Percentiles rank a stretch among this genome's conserved stretches.
Evolutionary conservation across 2,888 invertebrate species (phyloP).

Genomic region (Drosophila barbarae): DNA sequence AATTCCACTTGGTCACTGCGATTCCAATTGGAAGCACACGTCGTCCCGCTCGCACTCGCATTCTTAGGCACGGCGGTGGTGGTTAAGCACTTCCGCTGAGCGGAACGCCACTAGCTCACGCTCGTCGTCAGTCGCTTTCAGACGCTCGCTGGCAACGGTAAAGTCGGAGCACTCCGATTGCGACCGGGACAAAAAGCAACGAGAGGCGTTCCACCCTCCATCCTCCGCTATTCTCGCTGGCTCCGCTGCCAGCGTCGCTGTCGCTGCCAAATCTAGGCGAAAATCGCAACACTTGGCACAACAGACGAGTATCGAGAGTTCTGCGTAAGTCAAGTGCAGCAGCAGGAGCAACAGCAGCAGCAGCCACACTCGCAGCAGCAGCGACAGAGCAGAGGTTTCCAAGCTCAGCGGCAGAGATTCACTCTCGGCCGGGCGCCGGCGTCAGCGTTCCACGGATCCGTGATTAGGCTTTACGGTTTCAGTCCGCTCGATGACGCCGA

Average conservation of each 20-base stretch:
- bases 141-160: conserved; percentile 37
- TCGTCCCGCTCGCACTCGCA: conserved; percentile 29
- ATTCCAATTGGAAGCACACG: conserved; percentile 64
- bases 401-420: conserved; percentile 39
- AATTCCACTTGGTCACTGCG: conserved; percentile 51
- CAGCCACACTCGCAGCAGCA: conserved; percentile 12
- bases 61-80: background rate
- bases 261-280: conserved; percentile 50
- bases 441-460: conserved; percentile 59
- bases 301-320: conserved; percentile 25
- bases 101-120: conserved; percentile 20
- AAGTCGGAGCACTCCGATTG: conserved; percentile 29
- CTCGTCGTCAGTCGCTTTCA: conserved; percentile 26
- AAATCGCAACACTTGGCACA: conserved; percentile 38
- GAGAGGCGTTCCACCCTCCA: conserved; percentile 16
- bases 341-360: conserved; percentile 12
- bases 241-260: conserved; percentile 24
- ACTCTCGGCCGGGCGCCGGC: conserved; percentile 44
- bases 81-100: conserved; percentile 25
- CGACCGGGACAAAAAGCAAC: conserved; percentile 27
- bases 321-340: conserved; percentile 47
- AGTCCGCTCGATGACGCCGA: conserved; percentile 78
- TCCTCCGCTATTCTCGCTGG: conserved; percentile 10
- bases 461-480: conserved; percentile 78
- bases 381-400: conserved; percentile 31